phyloP scores from a whole-genome alignment of 2,113 vertebrate species.

The Rana temporaria region DNA sequence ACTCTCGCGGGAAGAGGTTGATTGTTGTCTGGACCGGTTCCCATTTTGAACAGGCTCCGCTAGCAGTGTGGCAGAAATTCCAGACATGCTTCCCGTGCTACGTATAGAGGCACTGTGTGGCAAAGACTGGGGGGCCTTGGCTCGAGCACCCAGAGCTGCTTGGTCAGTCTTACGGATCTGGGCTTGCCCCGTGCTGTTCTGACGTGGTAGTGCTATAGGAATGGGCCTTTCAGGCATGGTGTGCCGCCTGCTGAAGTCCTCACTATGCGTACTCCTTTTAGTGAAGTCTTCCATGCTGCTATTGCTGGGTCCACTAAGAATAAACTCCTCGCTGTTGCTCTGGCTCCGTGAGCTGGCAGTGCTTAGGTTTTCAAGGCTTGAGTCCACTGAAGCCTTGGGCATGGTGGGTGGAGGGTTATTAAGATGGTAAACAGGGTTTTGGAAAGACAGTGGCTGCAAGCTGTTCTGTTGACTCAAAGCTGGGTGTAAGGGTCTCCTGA shows the following conservation, averaged over 20 bases:
- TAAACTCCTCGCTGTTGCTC: slow-evolving; percentile 86
- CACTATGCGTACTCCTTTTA: slow-evolving; percentile 79
- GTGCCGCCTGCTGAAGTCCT: slow-evolving; percentile 75
- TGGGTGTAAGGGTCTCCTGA: slow-evolving; percentile 82
- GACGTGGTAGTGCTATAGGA: slow-evolving; percentile 82
- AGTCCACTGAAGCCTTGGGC: slow-evolving; percentile 81
- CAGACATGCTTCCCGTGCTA: slow-evolving; percentile 81
- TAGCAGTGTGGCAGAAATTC: slow-evolving; percentile 69
- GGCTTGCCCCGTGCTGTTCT: slow-evolving; percentile 84
- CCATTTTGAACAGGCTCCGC: slow-evolving; percentile 69
- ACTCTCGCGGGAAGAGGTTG: slow-evolving; percentile 79
- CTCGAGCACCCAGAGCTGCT: slow-evolving; percentile 74
- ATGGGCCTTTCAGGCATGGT: slow-evolving; percentile 67
- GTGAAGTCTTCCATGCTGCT: slow-evolving; percentile 87
- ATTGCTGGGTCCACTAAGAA: slow-evolving; percentile 79
- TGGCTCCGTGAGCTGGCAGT: slow-evolving; percentile 87
- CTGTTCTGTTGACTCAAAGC: slow-evolving; percentile 85
- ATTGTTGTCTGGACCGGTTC: slow-evolving; percentile 78
- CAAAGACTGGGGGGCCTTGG: slow-evolving; percentile 74
- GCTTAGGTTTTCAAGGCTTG: slow-evolving; percentile 94
- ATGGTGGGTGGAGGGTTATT: slow-evolving; percentile 74
- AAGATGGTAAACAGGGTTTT: slow-evolving; percentile 95
- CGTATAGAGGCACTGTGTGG: slow-evolving; percentile 81
- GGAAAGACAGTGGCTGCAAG: slow-evolving; percentile 91
- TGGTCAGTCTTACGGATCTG: slow-evolving; percentile 88